Conservation (phyloP, 2,113 vertebrate genomes). For the Tapirus terrestris region DNA sequence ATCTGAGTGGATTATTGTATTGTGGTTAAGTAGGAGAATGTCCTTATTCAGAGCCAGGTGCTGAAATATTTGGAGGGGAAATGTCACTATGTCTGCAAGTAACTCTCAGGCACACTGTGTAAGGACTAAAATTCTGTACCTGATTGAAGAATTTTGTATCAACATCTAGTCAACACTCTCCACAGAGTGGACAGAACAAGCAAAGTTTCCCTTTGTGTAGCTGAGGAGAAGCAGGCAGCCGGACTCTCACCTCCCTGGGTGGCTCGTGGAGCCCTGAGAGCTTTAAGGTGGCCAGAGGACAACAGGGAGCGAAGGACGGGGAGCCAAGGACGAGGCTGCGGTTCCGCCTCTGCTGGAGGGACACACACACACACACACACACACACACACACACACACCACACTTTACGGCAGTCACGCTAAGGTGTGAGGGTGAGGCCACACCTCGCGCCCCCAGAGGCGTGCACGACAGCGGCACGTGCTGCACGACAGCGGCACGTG, state of each 20-base stretch:
- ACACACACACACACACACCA: accelerated
- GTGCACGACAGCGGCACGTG: not conserved
- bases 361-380: accelerated
- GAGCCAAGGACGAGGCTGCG: accelerated
- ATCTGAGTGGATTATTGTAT: not conserved
- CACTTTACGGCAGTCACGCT: not conserved
- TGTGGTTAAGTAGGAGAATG: not conserved
- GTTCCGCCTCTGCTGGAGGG: not conserved
- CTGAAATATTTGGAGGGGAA: slow-evolving; percentile 11
- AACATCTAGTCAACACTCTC: not conserved
- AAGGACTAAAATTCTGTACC: not conserved
- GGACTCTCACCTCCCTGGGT: not conserved
- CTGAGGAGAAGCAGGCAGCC: not conserved
- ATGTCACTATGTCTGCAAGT: not conserved
- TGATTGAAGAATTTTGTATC: not conserved
- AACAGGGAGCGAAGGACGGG: accelerated
- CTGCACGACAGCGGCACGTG: not conserved
- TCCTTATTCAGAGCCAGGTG: slow-evolving; percentile 4
- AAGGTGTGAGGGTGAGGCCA: not conserved
- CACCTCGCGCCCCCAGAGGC: not conserved
- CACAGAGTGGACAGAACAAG: not conserved
- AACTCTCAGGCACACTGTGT: not conserved
- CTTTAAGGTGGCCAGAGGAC: not conserved
- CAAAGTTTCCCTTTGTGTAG: not conserved
- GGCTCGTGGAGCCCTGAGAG: too few relatives aligned